These are phyloP conservation scores for Drosophila imparisetae DNA, from an alignment of 2,888 invertebrate genomes.

Conservation along the genomic window DNA sequence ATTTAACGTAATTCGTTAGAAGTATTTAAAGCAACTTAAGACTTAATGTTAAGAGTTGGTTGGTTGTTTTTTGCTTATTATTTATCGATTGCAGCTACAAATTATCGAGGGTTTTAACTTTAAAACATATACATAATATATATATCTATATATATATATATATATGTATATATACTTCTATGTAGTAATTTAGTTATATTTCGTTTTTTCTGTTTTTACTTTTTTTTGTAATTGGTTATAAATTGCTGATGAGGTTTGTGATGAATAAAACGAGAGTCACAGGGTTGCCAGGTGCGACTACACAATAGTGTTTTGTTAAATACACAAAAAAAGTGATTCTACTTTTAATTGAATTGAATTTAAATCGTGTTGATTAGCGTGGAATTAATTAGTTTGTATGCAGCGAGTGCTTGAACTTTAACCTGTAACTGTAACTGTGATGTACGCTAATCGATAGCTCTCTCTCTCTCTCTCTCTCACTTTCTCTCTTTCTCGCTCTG, in stretches of 20 bases:
- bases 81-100: constrained; percentile 54
- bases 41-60: constrained; percentile 69
- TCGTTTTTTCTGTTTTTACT: neutral
- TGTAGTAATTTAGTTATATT: constrained; percentile 28
- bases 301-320: constrained; percentile 36
- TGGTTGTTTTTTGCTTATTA: constrained; percentile 25
- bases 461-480: constrained; percentile 13
- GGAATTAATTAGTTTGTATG: constrained; percentile 24
- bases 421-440: constrained; percentile 35
- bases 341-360: constrained; percentile 14
- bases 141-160: constrained; percentile 10
- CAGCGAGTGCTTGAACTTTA: constrained; percentile 39
- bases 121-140: constrained; percentile 51
- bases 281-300: constrained; percentile 49
- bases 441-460: constrained; percentile 50
- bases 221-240: constrained; percentile 46
- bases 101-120: constrained; percentile 48
- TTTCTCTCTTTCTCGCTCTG: constrained; percentile 25
- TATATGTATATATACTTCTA: constrained; percentile 28
- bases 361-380: constrained; percentile 22
- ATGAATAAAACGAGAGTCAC: constrained; percentile 40
- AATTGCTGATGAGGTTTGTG: constrained; percentile 59
- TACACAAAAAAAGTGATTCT: constrained; percentile 41
- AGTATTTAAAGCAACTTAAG: constrained; percentile 77
- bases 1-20: constrained; percentile 62